Evolutionary conservation across 2,113 vertebrate species (phyloP).

Genomic region (Caranx ignobilis): DNA sequence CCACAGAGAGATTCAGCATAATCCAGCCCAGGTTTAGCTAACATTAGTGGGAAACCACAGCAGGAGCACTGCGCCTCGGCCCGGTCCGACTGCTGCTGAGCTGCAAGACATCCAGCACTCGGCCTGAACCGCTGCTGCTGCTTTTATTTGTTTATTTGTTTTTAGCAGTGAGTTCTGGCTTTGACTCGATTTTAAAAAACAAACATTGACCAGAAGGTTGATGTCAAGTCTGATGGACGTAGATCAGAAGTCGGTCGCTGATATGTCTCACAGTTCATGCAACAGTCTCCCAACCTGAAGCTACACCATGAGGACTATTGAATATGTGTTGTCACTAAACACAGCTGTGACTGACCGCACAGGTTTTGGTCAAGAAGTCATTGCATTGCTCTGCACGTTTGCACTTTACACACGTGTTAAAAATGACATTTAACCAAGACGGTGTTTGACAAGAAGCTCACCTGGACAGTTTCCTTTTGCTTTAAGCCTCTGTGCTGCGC

Average conservation of each 20-base stretch:
- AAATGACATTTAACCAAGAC: neutral
- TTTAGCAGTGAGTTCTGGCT: too few species aligned
- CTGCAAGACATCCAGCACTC: too few species aligned
- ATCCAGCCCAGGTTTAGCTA: neutral
- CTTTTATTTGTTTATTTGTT: too few species aligned
- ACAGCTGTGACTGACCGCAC: neutral
- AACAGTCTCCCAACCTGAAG: neutral
- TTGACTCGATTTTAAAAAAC: too few species aligned
- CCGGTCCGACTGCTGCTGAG: neutral
- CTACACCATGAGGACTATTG: neutral
- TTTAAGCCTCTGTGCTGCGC: neutral
- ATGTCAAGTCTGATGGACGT: too few species aligned
- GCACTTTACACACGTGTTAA: neutral
- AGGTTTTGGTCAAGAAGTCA: too few species aligned
- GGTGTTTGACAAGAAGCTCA: neutral
- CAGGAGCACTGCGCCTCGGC: neutral
- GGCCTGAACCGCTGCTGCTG: too few species aligned
- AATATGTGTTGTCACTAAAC: neutral
- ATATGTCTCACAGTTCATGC: neutral
- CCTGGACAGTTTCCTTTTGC: neutral
- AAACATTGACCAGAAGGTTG: too few species aligned
- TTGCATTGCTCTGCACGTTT: neutral
- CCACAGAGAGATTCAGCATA: neutral
- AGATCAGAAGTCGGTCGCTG: neutral
- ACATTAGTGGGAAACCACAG: neutral